phyloP scores from a whole-genome alignment of 2,113 vertebrate genomes.

The Egretta garzetta region DNA sequence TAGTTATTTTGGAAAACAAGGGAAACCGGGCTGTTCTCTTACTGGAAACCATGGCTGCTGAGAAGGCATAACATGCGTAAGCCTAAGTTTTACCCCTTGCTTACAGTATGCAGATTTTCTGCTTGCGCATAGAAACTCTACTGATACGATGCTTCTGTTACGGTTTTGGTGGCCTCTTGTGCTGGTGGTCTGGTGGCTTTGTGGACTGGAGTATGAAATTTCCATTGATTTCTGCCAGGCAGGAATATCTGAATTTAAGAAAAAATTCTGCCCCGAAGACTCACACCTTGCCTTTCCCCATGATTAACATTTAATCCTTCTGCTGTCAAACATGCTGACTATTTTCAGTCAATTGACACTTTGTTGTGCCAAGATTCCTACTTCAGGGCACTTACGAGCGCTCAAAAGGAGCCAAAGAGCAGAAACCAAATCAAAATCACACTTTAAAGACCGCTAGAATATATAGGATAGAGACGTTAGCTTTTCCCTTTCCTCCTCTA shows the following conservation, averaged over 20 bases:
- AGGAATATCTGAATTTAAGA: background rate
- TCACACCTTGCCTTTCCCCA: accelerated
- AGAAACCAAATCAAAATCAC: background rate
- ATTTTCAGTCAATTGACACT: background rate
- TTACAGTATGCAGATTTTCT: background rate
- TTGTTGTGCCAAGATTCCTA: background rate
- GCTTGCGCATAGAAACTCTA: background rate
- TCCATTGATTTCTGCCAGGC: background rate
- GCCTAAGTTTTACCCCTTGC: background rate
- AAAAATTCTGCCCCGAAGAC: background rate
- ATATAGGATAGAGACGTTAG: background rate
- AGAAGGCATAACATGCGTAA: background rate
- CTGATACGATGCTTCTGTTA: accelerated
- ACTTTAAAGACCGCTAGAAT: background rate
- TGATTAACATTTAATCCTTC: background rate
- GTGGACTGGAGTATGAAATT: background rate
- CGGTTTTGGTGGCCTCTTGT: background rate
- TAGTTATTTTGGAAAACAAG: slow-evolving; percentile 52
- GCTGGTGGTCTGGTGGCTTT: background rate
- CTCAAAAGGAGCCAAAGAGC: background rate
- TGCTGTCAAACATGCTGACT: background rate
- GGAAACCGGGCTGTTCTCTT: background rate
- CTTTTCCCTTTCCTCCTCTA: background rate
- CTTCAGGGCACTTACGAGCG: background rate
- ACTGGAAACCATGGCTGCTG: background rate